Percentiles rank a stretch among this genome's conserved stretches.
Conservation (phyloP, 1,140 invertebrate species). For the Formica selysi region DNA sequence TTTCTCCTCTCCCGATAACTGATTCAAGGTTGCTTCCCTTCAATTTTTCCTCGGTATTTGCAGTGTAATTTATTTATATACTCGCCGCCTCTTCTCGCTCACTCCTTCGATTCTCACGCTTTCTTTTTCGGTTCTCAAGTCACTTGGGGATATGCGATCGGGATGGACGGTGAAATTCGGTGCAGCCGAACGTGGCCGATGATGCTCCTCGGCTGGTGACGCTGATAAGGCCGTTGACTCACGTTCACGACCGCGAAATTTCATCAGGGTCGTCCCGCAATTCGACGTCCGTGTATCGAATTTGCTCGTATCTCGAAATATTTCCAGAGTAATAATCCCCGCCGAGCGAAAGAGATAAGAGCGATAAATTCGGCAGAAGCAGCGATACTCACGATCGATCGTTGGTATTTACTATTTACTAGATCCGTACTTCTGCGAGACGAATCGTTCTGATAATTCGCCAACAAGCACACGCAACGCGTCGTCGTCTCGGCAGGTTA, state of each 20-base stretch:
- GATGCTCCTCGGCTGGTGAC: not conserved
- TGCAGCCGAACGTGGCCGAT: slow-evolving; percentile 12
- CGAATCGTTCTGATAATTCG: not conserved
- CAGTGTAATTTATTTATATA: not conserved
- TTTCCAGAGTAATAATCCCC: not conserved
- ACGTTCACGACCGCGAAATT: slow-evolving; percentile 75
- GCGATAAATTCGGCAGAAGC: too few species aligned
- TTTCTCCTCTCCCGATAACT: too few species aligned
- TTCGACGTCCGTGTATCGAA: slow-evolving; percentile 1
- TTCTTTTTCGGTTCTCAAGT: not conserved
- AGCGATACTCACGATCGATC: not conserved
- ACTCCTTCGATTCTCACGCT: not conserved
- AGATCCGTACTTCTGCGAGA: not conserved
- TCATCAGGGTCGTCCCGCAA: slow-evolving; percentile 62
- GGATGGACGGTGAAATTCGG: not conserved
- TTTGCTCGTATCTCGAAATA: not conserved
- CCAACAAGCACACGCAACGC: slow-evolving; percentile 21
- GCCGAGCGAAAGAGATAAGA: too few species aligned
- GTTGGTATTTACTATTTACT: too few species aligned
- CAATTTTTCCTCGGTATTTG: not conserved
- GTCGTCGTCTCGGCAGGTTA: slow-evolving; percentile 73
- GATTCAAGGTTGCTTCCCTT: not conserved
- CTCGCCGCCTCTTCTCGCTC: not conserved
- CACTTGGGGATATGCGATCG: not conserved
- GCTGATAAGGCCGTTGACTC: slow-evolving; percentile 82